Percentiles rank a stretch among this genome's conserved stretches.
Conservation (phyloP, 2,113 vertebrate species). For the Elaphurus davidianus region DNA sequence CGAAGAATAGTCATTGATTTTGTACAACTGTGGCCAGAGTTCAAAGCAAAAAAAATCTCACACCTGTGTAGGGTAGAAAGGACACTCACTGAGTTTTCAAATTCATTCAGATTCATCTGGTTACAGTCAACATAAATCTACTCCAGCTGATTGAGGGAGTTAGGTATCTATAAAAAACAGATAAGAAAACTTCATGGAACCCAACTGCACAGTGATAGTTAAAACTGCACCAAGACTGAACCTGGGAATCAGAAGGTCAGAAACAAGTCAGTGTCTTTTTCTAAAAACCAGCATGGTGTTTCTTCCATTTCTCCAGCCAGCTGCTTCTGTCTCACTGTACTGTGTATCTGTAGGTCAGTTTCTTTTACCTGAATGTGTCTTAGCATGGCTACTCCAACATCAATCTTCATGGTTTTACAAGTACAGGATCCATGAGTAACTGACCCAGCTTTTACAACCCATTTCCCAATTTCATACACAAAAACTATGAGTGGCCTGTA, state of each 20-base stretch:
- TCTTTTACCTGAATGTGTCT: not conserved
- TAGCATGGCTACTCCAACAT: not conserved
- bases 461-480: not conserved
- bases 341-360: not conserved
- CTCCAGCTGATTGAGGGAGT: not conserved
- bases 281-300: not conserved
- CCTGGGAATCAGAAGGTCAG: not conserved
- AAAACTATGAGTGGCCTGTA: not conserved
- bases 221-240: not conserved
- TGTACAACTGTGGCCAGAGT: not conserved
- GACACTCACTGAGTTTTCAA: not conserved
- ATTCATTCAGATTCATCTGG: constrained; percentile 16
- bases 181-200: not conserved
- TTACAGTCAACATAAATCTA: not conserved
- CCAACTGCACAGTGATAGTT: not conserved
- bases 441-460: not conserved
- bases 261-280: constrained; percentile 14
- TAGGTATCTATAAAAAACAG: not conserved
- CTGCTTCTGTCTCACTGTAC: not conserved
- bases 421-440: not conserved
- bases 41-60: not conserved
- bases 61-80: not conserved
- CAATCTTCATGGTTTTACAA: not conserved
- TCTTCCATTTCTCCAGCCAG: not conserved
- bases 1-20: not conserved